Base-by-base conservation (phyloP, 2,888 invertebrate species). In the Eurois occulta region DNA sequence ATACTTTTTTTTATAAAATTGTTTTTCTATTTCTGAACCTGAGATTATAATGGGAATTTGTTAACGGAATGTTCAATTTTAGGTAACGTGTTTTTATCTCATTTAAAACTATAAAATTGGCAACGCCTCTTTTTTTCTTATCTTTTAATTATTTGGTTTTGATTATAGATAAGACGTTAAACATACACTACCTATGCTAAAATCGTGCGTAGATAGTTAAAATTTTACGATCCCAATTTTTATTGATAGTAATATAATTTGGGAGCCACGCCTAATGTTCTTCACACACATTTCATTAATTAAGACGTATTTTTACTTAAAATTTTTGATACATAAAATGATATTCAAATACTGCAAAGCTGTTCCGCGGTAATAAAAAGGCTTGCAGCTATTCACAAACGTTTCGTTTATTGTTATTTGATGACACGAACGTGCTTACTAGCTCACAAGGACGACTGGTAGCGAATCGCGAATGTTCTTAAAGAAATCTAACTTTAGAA, bases 401-500 rank as follows among this genome's bases (percentile, higher is more conserved):
- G 52, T 75, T 69, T 73, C 32, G 69, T 74, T 85, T 79, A 84
- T 84, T 77, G 43, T 82, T 77, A 79, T 80, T 82, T 72, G 77
- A 80, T 80, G 78, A 69, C 72, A 69, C 24, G 64, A 67, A 67
- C 43, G 64, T 72, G 72, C 67, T 74, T 76, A 70, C 67, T 28
- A 77, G 52, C 64, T 72, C 32, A 76, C 84, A 87, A 86, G 81
- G 84, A 77, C 84, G 6, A 76, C 85, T 70, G 68, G 74, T 77
- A 24, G 66, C 73, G 64, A 68, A 77, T 72, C 72, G 66, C 65
- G 75, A 87, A 72, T 64, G 38, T 66, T 65, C 18, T 77, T 65
- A 60, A 77, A 62, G 35, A 78, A 68, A 71, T 73, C 78, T 83
- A 73, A 78, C 48, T 71, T 76, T 72, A 52, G 28, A 62, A 68